Evolutionary conservation across 2,888 invertebrate species (phyloP).

Genomic region (Drosophila meridionalis): DNA sequence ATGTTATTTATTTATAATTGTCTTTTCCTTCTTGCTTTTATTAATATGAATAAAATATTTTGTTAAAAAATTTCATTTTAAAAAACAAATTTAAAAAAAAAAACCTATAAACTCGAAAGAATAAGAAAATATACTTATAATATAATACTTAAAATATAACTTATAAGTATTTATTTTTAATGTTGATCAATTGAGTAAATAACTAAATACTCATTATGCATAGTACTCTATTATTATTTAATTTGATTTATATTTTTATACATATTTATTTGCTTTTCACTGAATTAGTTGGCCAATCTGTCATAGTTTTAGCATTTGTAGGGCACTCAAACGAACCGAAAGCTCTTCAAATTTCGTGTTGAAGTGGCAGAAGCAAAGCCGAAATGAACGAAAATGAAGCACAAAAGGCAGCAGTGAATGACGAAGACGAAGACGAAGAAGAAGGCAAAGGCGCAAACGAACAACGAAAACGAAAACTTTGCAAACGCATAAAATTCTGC

Average conservation of each 20-base stretch:
- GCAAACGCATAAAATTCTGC: constrained; percentile 78
- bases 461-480: constrained; percentile 68
- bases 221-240: neutral
- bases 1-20: too few relatives aligned
- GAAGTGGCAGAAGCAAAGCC: constrained; percentile 18
- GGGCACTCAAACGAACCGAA: constrained; percentile 38
- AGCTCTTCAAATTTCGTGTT: constrained; percentile 33
- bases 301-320: constrained; percentile 34
- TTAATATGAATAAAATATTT: too few relatives aligned
- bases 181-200: neutral
- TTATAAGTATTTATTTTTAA: neutral
- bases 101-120: too few relatives aligned
- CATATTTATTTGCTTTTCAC: constrained; percentile 5
- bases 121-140: too few relatives aligned
- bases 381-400: constrained; percentile 49
- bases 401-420: constrained; percentile 45
- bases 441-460: constrained; percentile 2
- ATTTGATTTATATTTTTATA: neutral
- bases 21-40: too few relatives aligned
- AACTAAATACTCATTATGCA: neutral
- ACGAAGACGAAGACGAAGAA: constrained; percentile 10
- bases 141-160: too few relatives aligned
- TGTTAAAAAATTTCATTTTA: too few relatives aligned
- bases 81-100: too few relatives aligned
- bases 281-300: constrained; percentile 27